These are phyloP conservation scores for Argyresthia goedartella DNA, from an alignment of 2,888 invertebrate species.

Conservation along the genomic window DNA sequence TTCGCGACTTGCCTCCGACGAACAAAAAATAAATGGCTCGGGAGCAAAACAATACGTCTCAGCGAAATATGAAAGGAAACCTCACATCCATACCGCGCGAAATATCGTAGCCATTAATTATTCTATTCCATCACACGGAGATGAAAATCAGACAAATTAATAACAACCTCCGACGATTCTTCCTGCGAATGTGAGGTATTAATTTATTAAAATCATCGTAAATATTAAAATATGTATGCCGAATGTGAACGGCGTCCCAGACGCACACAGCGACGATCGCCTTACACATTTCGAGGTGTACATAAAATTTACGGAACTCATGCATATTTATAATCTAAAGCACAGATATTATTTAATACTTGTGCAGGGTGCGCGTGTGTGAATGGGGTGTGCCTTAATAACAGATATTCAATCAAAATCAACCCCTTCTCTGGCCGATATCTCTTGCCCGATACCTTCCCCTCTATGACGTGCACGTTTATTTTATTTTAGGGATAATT, in stretches of 20 bases:
- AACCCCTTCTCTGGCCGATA: slow-evolving; percentile 64
- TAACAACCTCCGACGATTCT: slow-evolving; percentile 9
- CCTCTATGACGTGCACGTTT: slow-evolving; percentile 36
- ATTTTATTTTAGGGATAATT: slow-evolving; percentile 26
- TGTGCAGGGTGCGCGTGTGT: slow-evolving; percentile 36
- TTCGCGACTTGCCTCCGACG: slow-evolving; percentile 25
- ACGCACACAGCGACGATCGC: slow-evolving; percentile 5
- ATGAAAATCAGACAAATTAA: slow-evolving; percentile 25
- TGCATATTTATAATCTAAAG: slow-evolving; percentile 66
- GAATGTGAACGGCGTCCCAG: neutral
- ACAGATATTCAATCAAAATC: slow-evolving; percentile 71
- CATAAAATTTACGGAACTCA: slow-evolving; percentile 54
- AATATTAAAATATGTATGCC: slow-evolving; percentile 6
- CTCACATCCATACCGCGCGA: slow-evolving; percentile 28
- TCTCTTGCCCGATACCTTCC: slow-evolving; percentile 57
- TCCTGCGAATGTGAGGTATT: slow-evolving; percentile 10
- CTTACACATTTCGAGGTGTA: slow-evolving; percentile 22
- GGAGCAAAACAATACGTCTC: slow-evolving; percentile 38
- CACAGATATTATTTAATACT: slow-evolving; percentile 63
- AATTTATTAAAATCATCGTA: slow-evolving; percentile 12
- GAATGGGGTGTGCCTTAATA: slow-evolving; percentile 58
- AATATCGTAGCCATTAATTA: slow-evolving; percentile 42
- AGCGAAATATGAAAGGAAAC: slow-evolving; percentile 34
- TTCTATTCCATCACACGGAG: slow-evolving; percentile 38
- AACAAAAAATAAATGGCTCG: slow-evolving; percentile 43